Evolutionary conservation across 2,888 invertebrate genomes (phyloP).

Genomic region (Caenorhabditis uteleia): DNA sequence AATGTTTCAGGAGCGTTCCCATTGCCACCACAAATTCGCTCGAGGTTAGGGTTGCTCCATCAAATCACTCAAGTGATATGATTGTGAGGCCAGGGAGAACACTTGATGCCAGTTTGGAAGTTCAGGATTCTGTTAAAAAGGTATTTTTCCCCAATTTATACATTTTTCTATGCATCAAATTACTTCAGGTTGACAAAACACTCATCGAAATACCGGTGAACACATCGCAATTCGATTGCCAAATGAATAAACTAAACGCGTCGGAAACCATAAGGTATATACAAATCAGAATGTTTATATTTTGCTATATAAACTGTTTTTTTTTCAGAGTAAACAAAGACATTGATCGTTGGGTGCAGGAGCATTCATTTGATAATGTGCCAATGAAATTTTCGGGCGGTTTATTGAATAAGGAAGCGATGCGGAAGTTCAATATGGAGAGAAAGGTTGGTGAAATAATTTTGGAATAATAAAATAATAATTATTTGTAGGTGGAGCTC

Average conservation of each 20-base stretch:
- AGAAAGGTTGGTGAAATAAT: too few species aligned
- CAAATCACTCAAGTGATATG: too few species aligned
- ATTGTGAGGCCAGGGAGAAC: too few species aligned
- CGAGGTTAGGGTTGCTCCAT: too few species aligned
- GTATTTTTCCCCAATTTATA: background rate
- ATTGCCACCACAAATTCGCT: too few species aligned
- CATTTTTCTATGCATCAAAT: too few species aligned
- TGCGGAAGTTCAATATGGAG: conserved; percentile 18
- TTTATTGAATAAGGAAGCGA: conserved; percentile 23
- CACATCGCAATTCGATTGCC: conserved; percentile 10
- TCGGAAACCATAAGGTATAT: conserved; percentile 38
- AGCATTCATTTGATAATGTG: conserved; percentile 42
- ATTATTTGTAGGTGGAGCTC: too few species aligned
- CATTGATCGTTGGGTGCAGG: conserved; percentile 58
- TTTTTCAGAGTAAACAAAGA: conserved; percentile 57
- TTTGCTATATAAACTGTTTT: background rate
- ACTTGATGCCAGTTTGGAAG: too few species aligned
- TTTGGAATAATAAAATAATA: too few species aligned
- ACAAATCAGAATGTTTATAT: background rate
- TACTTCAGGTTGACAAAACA: too few species aligned
- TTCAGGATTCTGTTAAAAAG: background rate
- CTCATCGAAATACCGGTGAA: background rate
- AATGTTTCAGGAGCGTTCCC: too few species aligned
- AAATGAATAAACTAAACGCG: conserved; percentile 32
- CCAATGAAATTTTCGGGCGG: conserved; percentile 21